Base-by-base conservation (phyloP, 23 tunicate genomes). In the Halocynthia roretzi region DNA sequence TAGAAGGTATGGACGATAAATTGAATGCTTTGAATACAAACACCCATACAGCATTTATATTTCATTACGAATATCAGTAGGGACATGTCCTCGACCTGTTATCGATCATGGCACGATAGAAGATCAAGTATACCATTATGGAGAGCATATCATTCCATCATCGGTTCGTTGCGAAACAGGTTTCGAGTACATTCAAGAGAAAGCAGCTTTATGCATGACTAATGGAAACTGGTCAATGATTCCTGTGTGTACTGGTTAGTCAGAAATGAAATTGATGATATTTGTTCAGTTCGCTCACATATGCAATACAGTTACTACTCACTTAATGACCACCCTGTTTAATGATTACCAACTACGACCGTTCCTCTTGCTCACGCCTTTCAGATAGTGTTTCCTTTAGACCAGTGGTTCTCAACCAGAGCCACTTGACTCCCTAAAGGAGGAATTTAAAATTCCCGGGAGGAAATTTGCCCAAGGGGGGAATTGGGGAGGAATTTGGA, bases 231-330 rank as follows among this genome's bases (percentile, higher is more conserved):
- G 70, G 70, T 10, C 70, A 8, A 10, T 48, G 10, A 20, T 65
- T 40, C 70, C 70, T 65, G 70, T 65, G 10, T 65, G 70, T 15
- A 15, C 31, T 11, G 70, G 70, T 65, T 9, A 65, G 70, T 65
- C 63, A 58, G 63, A 14, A 58, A 14, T 58, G 2, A 58, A 14
- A 58, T 58, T 58, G 63, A 0, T 58, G 15, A n/a, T 15, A 1
- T 58, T 15, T 58, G 17, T 14, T 1, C 63, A 58, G 63, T 10
- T 56, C 62, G 12, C 12, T 56, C 11, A 10, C 12, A 10, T 56
- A 10, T 10, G 12, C 62, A 10, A 12, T 56, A 56, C n/a, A n/a
- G n/a, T n/a, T n/a, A n/a, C n/a, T n/a, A n/a, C n/a, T n/a, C n/a
- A n/a, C n/a, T n/a, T n/a, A n/a, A n/a, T n/a, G n/a, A n/a, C n/a